Conservation (phyloP, 2,797 vertebrate genomes). For the Chlorospingus semifuscus region DNA sequence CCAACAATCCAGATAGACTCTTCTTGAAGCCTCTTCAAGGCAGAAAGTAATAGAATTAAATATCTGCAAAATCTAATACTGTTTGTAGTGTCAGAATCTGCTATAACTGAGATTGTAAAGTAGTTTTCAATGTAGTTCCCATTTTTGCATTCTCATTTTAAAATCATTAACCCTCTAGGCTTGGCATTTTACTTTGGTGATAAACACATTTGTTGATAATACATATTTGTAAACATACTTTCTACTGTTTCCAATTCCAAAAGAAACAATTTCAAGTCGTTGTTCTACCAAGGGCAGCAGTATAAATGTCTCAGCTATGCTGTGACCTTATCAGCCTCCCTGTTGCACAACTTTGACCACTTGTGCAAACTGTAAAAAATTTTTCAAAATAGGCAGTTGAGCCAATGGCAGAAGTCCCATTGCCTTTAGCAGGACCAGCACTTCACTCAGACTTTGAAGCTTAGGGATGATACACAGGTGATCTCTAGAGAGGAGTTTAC, state of each 20-base stretch:
- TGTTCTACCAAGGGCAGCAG: not conserved
- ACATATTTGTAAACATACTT: not conserved
- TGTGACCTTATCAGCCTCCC: not conserved
- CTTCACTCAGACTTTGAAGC: not conserved
- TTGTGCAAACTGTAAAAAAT: not conserved
- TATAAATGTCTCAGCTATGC: not conserved
- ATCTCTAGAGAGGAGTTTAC: not conserved
- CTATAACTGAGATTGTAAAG: not conserved
- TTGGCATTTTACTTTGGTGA: slow-evolving; percentile 13
- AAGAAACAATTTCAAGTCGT: not conserved
- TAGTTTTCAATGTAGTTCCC: not conserved
- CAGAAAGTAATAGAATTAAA: not conserved
- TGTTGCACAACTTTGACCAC: not conserved
- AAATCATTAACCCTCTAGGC: not conserved
- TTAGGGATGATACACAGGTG: rapidly evolving
- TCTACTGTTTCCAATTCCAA: not conserved
- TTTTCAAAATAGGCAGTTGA: not conserved
- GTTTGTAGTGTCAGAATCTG: not conserved
- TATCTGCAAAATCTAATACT: not conserved
- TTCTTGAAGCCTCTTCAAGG: not conserved
- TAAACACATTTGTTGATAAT: not conserved
- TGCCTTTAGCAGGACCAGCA: not conserved
- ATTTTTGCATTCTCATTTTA: not conserved
- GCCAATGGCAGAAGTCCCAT: not conserved
- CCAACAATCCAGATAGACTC: not conserved